phyloP scores from a whole-genome alignment of 2,113 vertebrate species.

The Oryctolagus cuniculus region mOryCun1.1 NC_091439.1:84505501-84506000 shows the following conservation, averaged over 20 bases:
- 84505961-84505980: background rate
- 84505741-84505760: background rate
- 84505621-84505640: background rate
- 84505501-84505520: conserved; percentile 31
- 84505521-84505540: background rate
- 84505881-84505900: conserved; percentile 31
- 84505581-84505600: background rate
- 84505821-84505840: background rate
- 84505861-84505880: background rate
- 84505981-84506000: background rate
- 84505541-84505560: background rate
- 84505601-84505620: background rate
- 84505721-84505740: background rate
- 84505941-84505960: background rate
- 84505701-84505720: background rate
- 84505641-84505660: background rate
- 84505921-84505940: background rate
- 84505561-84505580: background rate
- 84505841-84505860: background rate
- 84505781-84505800: conserved; percentile 34
- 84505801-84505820: background rate
- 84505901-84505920: background rate
- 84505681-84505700: background rate
- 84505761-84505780: conserved; percentile 1
- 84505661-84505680: conserved; percentile 12